Evolutionary conservation across 23 tunicate species (phyloP).

Genomic region (Oikopleura vanhoeffeni): DNA sequence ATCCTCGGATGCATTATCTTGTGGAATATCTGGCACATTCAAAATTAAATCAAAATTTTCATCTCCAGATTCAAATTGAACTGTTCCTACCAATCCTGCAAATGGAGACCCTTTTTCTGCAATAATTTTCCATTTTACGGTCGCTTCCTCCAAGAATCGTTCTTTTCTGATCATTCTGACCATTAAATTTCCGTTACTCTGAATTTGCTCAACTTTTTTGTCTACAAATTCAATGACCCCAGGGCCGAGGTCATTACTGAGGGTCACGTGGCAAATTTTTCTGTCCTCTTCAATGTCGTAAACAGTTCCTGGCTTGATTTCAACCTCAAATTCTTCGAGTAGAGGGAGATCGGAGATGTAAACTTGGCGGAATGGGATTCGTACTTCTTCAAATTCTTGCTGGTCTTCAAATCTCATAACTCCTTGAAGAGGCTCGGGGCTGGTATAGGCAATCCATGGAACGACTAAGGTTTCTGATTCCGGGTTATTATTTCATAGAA

Average conservation of each 20-base stretch:
- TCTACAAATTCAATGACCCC: neutral
- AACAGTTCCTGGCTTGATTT: neutral
- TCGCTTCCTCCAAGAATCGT: neutral
- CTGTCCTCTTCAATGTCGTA: neutral
- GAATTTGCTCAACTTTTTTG: neutral
- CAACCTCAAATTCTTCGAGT: neutral
- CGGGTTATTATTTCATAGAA: no score
- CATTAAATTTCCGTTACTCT: neutral
- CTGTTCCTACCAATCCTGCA: neutral
- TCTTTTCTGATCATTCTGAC: neutral
- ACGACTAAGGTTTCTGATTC: neutral
- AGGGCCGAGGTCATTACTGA: neutral
- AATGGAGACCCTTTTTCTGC: neutral
- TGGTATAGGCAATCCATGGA: neutral
- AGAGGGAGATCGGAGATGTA: neutral
- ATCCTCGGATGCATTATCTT: conserved; percentile 23
- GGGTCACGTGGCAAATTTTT: neutral
- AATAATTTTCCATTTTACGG: neutral
- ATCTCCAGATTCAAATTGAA: neutral
- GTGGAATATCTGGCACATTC: conserved; percentile 9
- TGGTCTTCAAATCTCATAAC: conserved; percentile 43
- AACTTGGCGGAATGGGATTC: conserved; percentile 52
- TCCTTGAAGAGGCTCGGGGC: neutral
- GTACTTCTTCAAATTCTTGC: conserved; percentile 38
- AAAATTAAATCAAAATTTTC: neutral